Evolutionary conservation across 2,888 invertebrate genomes (phyloP), one percentile per base, ranked within the genome.

Genomic region (Microctonus hyperodae): DNA sequence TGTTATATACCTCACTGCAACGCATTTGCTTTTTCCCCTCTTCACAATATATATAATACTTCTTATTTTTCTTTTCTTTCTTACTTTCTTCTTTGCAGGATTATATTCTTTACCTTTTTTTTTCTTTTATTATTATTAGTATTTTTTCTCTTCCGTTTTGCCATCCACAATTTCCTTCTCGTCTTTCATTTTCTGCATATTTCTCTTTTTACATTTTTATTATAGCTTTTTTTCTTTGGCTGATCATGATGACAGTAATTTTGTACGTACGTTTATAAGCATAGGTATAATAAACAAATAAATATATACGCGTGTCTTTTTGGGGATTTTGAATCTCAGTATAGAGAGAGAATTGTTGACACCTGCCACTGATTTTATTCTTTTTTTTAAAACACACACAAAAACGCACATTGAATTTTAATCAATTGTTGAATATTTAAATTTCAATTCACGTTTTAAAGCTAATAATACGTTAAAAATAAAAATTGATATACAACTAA

Each of bases 1-100:
- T 55, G 55, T 31, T 55, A 28, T 31, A 55, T 31, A 68, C 58
- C 65, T 63, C 62, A 50, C 68, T 44, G 70, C 67, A 70, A 65
- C 65, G 64, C 53, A 56, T 61, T 55, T 61, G 48, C 66, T 57
- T 64, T 61, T 62, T 61, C 59, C 57, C 61, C 64, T n/a, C n/a
- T n/a, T n/a, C n/a, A n/a, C n/a, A n/a, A n/a, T 68, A 67, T 68
- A 67, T 64, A 22, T 56, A 60, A 28, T 53, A 20, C 20, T 53
- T 33, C 25, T 40, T 33, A 5, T n/a, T 37, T 20, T 25, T 58
- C n/a, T 58, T 50, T n/a, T 28, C 44, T 28, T n/a, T 28, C 28
- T 28, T 28, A 28, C 7, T 28, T 28, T 28, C 7, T 28, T 28
- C 3, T 28, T n/a, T n/a, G 3, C 7, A 5, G 3, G 3, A 7